These are phyloP conservation scores for Leptinotarsa defecta DNA, from an alignment of 1,140 invertebrate species.

Conservation along the genomic window DNA sequence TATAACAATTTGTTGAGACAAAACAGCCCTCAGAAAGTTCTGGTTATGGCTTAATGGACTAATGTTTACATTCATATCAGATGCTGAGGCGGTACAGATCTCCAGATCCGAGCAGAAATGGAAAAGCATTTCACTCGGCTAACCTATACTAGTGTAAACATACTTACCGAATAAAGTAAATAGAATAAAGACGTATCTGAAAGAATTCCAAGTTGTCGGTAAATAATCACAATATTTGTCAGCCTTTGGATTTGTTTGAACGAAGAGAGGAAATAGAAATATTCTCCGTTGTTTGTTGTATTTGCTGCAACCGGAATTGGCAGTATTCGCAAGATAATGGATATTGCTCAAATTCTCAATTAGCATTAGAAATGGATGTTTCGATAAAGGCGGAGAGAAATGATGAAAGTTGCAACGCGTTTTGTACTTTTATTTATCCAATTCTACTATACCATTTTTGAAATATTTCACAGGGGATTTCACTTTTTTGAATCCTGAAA, in stretches of 20 bases:
- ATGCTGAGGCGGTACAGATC: conserved; percentile 23
- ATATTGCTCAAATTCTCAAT: too few relatives aligned
- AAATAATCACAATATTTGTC: conserved; percentile 29
- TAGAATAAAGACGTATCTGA: conserved; percentile 28
- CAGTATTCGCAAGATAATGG: too few relatives aligned
- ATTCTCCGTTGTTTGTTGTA: background rate
- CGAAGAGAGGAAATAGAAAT: conserved; percentile 7
- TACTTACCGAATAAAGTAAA: conserved; percentile 31
- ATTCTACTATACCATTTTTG: too few relatives aligned
- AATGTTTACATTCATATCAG: conserved; percentile 42
- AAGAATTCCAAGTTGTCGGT: conserved; percentile 27
- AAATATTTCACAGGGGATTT: too few relatives aligned
- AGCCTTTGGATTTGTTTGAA: conserved; percentile 26
- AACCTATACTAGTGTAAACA: conserved; percentile 27
- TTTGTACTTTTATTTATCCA: background rate
- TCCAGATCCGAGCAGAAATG: conserved; percentile 24
- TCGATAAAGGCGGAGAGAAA: background rate
- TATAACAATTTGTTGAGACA: conserved; percentile 17
- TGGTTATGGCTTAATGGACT: conserved; percentile 37
- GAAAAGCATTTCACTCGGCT: conserved; percentile 24
- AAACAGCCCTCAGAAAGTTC: conserved; percentile 21
- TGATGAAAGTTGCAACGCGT: background rate
- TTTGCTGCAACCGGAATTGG: background rate
- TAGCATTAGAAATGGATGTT: background rate
- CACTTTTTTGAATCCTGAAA: too few relatives aligned